Base-by-base conservation (phyloP, 2,797 vertebrate species). In the Fistularia commersonii region DNA sequence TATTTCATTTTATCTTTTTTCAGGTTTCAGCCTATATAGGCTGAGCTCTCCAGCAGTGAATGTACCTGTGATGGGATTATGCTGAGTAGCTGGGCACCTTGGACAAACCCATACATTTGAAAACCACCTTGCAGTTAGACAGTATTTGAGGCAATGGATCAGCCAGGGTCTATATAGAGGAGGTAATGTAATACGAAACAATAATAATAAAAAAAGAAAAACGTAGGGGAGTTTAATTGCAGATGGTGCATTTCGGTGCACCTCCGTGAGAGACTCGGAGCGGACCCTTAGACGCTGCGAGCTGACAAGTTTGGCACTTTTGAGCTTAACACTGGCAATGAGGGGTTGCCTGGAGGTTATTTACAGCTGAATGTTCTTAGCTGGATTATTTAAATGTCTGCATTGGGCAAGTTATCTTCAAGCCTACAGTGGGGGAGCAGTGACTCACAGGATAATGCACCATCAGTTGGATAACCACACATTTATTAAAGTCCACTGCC, bases 61-160 rank as follows among this genome's bases (percentile, higher is more conserved):
- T n/a, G 34, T 23, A 48, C 72, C 60, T 61, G 43, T 6, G 8
- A 32, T 12, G 46, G 51, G 32, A 61, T 66, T 49, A 45, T 9
- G 3, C 11, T 6, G 3, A 54, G 51, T 9, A 44, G 37, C 11
- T 32, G 8, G 9, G 32, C 10, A 38, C 54, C 23, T 54, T 14
- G 10, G 15, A 51, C 13, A 65, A 51, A 52, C 11, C 44, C 2
- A 34, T 1, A 40, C 23, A 10, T 35, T 50, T 41, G 6, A 35
- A 49, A 54, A 31, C 40, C 7, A 5, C 6, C 13, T 48, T 11
- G 37, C 53, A 9, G 32, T 14, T 1, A 23, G 23, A 23, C 23
- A 23, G 23, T 23, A 23, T 23, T 23, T 23, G 23, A 2, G 23
- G 4, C 23, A 4, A 23, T 23, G 2, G 23, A 23, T 23, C 23